Evolutionary conservation across 2,113 vertebrate species (phyloP), one percentile per base, ranked within the genome.

Genomic region (Archocentrus centrarchus): DNA sequence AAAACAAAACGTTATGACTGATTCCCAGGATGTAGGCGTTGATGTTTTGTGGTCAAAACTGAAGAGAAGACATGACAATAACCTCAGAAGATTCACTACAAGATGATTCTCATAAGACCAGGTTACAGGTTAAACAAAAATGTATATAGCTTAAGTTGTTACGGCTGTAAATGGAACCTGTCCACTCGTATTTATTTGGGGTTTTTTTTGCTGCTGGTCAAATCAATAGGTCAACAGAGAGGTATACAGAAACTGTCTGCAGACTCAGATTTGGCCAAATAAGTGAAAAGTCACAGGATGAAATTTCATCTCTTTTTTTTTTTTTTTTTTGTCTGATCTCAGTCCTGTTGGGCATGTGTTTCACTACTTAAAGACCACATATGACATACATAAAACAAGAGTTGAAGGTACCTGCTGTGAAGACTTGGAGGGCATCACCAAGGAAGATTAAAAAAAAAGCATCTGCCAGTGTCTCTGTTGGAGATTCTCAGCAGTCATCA

Each of bases 51-150:
- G 20, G 47, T 63, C 17, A 62, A 70, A 27, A 14, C 18, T 61
- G 37, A 27, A 30, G 50, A 80, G 17, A 60, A 73, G 55, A 59
- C n/a, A 17, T 66, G 61, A 58, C 62, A 1, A 73, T 20, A 53
- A 73, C 50, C 27, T 73, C 68, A 73, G 53, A 73, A 18, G 0
- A 73, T 79, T 79, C 77, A 79, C 44, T 53, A 35, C 27, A 53
- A 5, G 13, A 79, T 47, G 44, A 20, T 22, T 50, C 30, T 50
- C 30, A 22, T 53, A 24, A 53, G 47, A 11, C 32, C 68, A 55
- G 27, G 68, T 73, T 55, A 73, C 11, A 2, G 68, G 68, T 55
- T 9, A 7, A 53, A 30, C 53, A 70, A 20, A 20, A 53, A 50
- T 70, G 41, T 30, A 20, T 30, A 20, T 7, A 18, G 64, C 15